These are phyloP conservation scores for Ornithoptera alexandrae DNA, from an alignment of 2,888 invertebrate genomes.

Conservation along the genomic window DNA sequence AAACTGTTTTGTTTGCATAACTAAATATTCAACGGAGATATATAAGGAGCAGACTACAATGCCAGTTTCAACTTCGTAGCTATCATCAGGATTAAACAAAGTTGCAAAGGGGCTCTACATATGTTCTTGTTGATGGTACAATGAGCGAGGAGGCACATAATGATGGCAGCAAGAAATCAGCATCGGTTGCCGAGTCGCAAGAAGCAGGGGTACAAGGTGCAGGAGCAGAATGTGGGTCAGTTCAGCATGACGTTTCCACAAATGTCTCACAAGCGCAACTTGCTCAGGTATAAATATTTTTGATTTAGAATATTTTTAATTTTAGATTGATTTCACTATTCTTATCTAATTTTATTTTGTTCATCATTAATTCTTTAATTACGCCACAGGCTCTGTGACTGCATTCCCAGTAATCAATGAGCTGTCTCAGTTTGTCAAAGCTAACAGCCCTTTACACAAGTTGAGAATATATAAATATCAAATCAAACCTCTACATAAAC, in stretches of 20 bases:
- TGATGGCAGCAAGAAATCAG: conserved; percentile 58
- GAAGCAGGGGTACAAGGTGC: conserved; percentile 40
- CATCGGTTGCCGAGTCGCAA: conserved; percentile 40
- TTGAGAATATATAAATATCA: too few species aligned
- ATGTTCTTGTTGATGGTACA: conserved; percentile 59
- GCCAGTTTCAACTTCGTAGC: conserved; percentile 56
- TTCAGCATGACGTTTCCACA: conserved; percentile 49
- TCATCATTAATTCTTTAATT: too few species aligned
- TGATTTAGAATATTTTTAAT: too few species aligned
- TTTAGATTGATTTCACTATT: too few species aligned
- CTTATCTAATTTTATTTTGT: too few species aligned
- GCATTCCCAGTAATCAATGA: too few species aligned
- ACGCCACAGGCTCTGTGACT: too few species aligned
- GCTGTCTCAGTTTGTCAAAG: too few species aligned
- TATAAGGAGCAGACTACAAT: conserved; percentile 46
- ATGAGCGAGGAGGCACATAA: conserved; percentile 73
- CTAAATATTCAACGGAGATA: conserved; percentile 24
- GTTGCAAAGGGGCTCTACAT: conserved; percentile 38
- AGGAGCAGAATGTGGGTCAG: conserved; percentile 39
- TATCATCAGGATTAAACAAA: conserved; percentile 31
- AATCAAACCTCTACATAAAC: too few species aligned
- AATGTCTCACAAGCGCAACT: conserved; percentile 55
- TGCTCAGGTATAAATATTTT: conserved; percentile 46
- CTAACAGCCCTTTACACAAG: too few species aligned
- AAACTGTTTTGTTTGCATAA: not conserved